These are phyloP conservation scores for Toxotes chatareus DNA, from an alignment of 2,113 vertebrate species.

Conservation along the genomic window DNA sequence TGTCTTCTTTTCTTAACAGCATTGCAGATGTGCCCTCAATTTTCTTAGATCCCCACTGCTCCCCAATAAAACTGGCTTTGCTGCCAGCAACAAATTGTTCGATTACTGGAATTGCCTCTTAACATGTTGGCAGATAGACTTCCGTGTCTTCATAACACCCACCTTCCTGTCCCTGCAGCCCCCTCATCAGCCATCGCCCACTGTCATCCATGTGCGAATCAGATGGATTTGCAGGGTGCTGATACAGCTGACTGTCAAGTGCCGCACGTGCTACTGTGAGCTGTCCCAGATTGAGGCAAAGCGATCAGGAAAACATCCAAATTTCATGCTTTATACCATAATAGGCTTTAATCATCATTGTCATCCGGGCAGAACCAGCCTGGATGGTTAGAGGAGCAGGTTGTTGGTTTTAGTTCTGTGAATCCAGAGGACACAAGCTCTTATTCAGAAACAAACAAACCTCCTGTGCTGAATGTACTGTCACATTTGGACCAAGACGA, in stretches of 20 bases:
- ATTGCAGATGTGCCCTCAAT: conserved; percentile 19
- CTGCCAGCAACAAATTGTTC: not conserved
- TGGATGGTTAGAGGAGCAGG: not conserved
- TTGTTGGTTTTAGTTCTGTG: not conserved
- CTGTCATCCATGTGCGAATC: conserved; percentile 42
- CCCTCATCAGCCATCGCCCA: conserved; percentile 22
- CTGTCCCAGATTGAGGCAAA: conserved; percentile 44
- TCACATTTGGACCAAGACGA: not conserved
- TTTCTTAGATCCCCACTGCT: not conserved
- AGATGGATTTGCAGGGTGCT: conserved; percentile 54
- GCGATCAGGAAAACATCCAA: not conserved
- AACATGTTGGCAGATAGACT: not conserved
- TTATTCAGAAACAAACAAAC: not conserved
- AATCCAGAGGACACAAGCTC: not conserved
- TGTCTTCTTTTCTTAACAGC: not conserved
- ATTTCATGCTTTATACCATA: conserved; percentile 40
- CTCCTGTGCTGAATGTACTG: not conserved
- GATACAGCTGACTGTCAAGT: conserved; percentile 31
- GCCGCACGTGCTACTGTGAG: conserved; percentile 39
- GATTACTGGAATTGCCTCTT: not conserved
- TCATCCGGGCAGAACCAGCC: conserved; percentile 8
- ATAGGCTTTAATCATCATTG: conserved; percentile 35
- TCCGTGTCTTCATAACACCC: conserved; percentile 9
- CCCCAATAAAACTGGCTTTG: not conserved
- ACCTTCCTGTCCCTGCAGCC: conserved; percentile 12